Percentiles rank a stretch among this genome's conserved stretches.
Conservation (phyloP, 2,113 vertebrate species). For the Thymallus thymallus region DNA sequence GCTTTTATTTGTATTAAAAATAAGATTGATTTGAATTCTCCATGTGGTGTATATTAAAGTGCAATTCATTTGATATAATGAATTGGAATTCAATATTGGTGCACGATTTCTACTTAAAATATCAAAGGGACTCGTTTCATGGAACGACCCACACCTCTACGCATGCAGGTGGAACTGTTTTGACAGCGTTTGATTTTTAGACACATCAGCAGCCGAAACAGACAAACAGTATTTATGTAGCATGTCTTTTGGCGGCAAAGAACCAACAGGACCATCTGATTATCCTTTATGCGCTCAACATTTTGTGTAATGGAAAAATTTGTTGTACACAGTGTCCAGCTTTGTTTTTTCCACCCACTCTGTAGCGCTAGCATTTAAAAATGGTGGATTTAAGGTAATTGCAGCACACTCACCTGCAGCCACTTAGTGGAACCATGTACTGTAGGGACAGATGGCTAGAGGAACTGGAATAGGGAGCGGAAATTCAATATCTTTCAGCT, state of each 20-base stretch:
- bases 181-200: background rate
- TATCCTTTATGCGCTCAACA: constrained; percentile 49
- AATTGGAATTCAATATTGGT: too few species aligned
- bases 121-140: too few species aligned
- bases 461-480: background rate
- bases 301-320: constrained; percentile 61
- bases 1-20: too few species aligned
- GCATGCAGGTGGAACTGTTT: background rate
- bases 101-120: too few species aligned
- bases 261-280: constrained; percentile 56
- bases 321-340: constrained; percentile 31
- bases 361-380: constrained; percentile 11
- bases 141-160: too few species aligned
- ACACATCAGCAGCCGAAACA: constrained; percentile 37
- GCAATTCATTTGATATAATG: too few species aligned
- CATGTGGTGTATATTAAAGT: too few species aligned
- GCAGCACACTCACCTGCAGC: constrained; percentile 56
- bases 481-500: too few species aligned
- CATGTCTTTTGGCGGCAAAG: constrained; percentile 24
- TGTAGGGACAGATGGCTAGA: constrained; percentile 7
- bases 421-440: constrained; percentile 32
- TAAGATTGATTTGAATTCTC: too few species aligned
- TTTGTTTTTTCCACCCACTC: constrained; percentile 52
- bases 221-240: constrained; percentile 32
- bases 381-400: constrained; percentile 45